Evolutionary conservation across 2,888 invertebrate species (phyloP).

Genomic region (Tenthredo notha): DNA sequence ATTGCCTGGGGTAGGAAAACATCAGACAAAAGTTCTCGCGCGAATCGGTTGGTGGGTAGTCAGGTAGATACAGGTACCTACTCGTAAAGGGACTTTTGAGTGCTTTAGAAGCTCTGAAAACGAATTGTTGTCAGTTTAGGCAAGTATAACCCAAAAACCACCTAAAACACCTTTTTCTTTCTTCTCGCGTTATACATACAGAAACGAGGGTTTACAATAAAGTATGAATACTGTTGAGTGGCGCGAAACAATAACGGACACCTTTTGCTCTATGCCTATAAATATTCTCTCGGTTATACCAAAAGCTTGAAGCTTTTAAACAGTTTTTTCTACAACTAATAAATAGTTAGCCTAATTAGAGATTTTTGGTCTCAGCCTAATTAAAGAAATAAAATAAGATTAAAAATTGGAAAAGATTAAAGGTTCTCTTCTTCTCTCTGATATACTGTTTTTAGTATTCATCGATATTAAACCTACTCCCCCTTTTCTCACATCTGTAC

Average conservation of each 20-base stretch:
- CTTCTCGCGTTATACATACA: background rate
- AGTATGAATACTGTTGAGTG: background rate
- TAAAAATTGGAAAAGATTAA: background rate
- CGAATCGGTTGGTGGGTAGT: background rate
- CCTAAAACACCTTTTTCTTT: background rate
- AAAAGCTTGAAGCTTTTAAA: background rate
- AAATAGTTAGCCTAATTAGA: background rate
- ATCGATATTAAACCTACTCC: background rate
- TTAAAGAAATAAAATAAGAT: background rate
- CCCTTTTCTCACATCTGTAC: background rate
- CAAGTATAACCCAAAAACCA: background rate
- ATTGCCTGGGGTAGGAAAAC: conserved; percentile 31
- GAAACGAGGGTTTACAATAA: background rate
- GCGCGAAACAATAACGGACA: background rate
- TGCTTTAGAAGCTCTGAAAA: background rate
- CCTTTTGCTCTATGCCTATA: too few relatives aligned
- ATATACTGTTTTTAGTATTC: background rate
- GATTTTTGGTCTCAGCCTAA: background rate
- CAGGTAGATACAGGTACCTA: background rate
- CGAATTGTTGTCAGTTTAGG: conserved; percentile 14
- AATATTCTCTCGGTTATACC: background rate
- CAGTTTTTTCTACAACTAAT: background rate
- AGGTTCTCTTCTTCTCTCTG: background rate
- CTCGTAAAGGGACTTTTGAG: conserved; percentile 15
- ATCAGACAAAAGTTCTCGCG: conserved; percentile 21